Evolutionary conservation across 2,888 invertebrate species (phyloP), one percentile per base, ranked within the genome.

Genomic region (Protophormia terraenovae): DNA sequence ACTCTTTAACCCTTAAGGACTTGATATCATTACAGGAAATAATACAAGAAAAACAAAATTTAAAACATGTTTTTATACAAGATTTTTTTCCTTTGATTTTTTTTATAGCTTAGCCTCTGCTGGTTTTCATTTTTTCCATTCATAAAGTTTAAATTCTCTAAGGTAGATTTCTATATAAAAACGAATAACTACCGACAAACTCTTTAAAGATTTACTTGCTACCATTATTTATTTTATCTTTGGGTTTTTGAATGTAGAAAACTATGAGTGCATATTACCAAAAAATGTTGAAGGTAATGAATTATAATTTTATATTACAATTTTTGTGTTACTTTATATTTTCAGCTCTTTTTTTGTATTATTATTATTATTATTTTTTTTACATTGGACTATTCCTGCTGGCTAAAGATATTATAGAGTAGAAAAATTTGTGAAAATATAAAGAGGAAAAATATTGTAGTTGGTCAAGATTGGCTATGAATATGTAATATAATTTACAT

Each of bases 241-340:
- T 41, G 41, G n/a, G 14, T 41, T 41, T 41, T 41, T 14, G 14
- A 41, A 12, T 47, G 5, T 47, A 16, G 6, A 10, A 47, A 16
- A 22, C 47, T 45, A 32, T 32, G 55, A 45, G n/a, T 41, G 24
- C 19, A 41, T 27, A 66, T 27, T 16, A 10, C 38, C 64, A 41
- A 66, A 10, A 45, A 29, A 53, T 29, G 38, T 19, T 67, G 45
- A 67, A 77, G 66, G 66, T 27, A 67, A 58, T 58, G 29, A 29
- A 55, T 77, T 58, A 77, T 67, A 58, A 77, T 67, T 67, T 76
- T 67, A 32, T 58, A 45, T 14, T 29, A 45, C 41, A 67, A 55
- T 41, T 45, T 77, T 12, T 38, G 38, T 38, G 38, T 38, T 2
- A 8, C 2, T 8, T 12, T 38, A n/a, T n/a, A n/a, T 38, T 38